Conservation (phyloP, 1,140 invertebrate species). For the Bicyclus anynana region DNA sequence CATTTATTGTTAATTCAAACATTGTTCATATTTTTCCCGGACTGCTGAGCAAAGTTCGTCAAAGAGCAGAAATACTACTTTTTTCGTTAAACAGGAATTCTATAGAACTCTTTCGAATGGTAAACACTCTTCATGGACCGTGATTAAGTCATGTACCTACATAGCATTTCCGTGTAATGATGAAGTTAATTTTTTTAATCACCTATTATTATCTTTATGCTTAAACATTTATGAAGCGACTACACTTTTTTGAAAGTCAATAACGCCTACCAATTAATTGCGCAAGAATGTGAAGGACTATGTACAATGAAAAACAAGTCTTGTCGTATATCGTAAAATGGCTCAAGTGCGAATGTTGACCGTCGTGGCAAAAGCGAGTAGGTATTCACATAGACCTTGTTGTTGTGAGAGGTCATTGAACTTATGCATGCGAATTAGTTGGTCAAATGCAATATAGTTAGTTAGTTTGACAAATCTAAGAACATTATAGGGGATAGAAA, state of each 20-base stretch:
- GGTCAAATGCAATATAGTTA: slow-evolving; percentile 1
- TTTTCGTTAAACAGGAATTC: no score
- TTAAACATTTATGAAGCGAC: slow-evolving; percentile 2
- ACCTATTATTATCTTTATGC: slow-evolving; percentile 1
- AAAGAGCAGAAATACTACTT: no score
- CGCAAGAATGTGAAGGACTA: slow-evolving; percentile 17
- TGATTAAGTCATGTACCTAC: background rate
- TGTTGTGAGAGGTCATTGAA: slow-evolving; percentile 31
- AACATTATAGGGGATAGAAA: no score
- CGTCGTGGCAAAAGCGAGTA: slow-evolving; percentile 17
- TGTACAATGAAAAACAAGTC: slow-evolving; percentile 13
- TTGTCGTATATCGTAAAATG: slow-evolving; percentile 19
- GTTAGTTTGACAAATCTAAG: no score
- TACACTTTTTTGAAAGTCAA: slow-evolving; percentile 1
- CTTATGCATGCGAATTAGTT: slow-evolving; percentile 11
- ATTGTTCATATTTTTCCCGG: no score
- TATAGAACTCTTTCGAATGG: no score
- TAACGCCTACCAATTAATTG: slow-evolving; percentile 14
- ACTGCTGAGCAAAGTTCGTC: no score
- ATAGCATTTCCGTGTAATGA: background rate
- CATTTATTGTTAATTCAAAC: no score
- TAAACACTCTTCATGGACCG: background rate
- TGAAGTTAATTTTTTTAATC: background rate
- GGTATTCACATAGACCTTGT: slow-evolving; percentile 25
- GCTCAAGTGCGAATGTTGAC: slow-evolving; percentile 23